A percentile compares a stretch with the other conserved stretches of the same genome.
phyloP scores from a whole-genome alignment of 2,888 invertebrate genomes.

The Eulithis prunata region DNA sequence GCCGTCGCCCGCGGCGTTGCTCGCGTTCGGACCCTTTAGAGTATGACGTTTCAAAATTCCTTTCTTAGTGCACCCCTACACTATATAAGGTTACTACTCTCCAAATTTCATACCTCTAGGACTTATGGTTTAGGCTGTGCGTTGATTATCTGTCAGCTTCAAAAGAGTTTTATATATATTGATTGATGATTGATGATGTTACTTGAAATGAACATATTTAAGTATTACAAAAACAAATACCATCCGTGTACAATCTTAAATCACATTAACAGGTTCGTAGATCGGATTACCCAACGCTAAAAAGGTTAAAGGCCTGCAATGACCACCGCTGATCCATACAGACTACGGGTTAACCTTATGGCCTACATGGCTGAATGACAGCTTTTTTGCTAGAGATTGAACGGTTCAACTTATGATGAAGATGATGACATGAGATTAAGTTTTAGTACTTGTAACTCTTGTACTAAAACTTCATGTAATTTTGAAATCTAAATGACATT shows the following conservation, averaged over 20 bases:
- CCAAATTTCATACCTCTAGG: too few species aligned
- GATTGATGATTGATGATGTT: too few species aligned
- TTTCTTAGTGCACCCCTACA: too few species aligned
- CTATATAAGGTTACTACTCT: too few species aligned
- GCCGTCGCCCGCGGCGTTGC: too few species aligned
- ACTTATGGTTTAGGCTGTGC: too few species aligned
- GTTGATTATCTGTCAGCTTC: too few species aligned
- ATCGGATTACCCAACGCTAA: conserved; percentile 22
- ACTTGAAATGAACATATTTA: conserved; percentile 12
- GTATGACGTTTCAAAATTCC: too few species aligned
- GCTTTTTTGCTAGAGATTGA: conserved; percentile 31
- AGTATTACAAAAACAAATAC: conserved; percentile 16
- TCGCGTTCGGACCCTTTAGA: too few species aligned
- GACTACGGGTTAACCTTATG: conserved; percentile 3
- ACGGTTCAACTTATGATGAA: conserved; percentile 19
- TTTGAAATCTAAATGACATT: conserved; percentile 28
- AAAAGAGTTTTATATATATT: too few species aligned
- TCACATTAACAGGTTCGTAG: conserved; percentile 18
- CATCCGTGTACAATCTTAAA: conserved; percentile 6
- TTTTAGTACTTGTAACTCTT: conserved; percentile 27
- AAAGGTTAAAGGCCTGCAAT: conserved; percentile 32
- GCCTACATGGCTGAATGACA: neutral
- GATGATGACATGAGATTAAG: conserved; percentile 23
- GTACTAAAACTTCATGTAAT: conserved; percentile 3
- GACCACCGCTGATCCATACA: conserved; percentile 17